Percentiles rank a stretch among this genome's conserved stretches.
phyloP scores from a whole-genome alignment of 2,888 invertebrate genomes.

The Cheilosia grossa region DNA sequence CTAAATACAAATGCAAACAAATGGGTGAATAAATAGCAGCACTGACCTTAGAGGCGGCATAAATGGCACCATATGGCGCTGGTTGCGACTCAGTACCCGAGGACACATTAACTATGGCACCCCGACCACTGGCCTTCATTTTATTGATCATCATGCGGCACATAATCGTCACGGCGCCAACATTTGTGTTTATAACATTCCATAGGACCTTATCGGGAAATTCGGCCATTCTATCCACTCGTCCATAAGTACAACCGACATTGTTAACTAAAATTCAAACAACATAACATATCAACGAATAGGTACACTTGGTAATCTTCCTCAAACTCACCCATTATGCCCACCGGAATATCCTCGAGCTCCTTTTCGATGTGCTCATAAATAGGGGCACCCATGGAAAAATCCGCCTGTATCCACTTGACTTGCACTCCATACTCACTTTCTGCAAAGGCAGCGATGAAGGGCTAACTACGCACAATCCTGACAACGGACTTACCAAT shows the following conservation, averaged over 20 bases:
- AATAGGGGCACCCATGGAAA: conserved; percentile 88
- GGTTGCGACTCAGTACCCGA: conserved; percentile 94
- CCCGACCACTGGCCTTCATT: conserved; percentile 89
- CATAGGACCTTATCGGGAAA: conserved; percentile 88
- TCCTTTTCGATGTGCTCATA: conserved; percentile 88
- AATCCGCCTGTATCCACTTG: conserved; percentile 90
- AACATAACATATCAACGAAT: not conserved
- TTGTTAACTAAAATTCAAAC: conserved; percentile 87
- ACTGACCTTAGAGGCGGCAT: conserved; percentile 92
- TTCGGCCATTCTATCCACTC: conserved; percentile 90
- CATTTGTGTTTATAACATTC: conserved; percentile 93
- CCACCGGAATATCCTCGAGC: conserved; percentile 89
- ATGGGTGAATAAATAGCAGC: not conserved
- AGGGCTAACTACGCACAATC: not conserved
- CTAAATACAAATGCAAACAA: not conserved
- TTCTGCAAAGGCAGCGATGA: conserved; percentile 80
- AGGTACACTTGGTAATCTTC: not conserved
- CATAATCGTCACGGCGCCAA: conserved; percentile 92
- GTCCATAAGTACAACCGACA: conserved; percentile 83
- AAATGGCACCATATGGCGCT: conserved; percentile 92
- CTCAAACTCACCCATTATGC: conserved; percentile 89
- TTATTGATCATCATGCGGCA: conserved; percentile 89
- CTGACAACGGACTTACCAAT: conserved; percentile 85
- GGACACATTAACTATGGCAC: conserved; percentile 94
- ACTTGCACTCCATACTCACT: conserved; percentile 86